A percentile compares a stretch with the other conserved stretches of the same genome.
Evolutionary conservation across 1,140 invertebrate genomes (phyloP).

Genomic region (Yoshiicerus persimilis): DNA sequence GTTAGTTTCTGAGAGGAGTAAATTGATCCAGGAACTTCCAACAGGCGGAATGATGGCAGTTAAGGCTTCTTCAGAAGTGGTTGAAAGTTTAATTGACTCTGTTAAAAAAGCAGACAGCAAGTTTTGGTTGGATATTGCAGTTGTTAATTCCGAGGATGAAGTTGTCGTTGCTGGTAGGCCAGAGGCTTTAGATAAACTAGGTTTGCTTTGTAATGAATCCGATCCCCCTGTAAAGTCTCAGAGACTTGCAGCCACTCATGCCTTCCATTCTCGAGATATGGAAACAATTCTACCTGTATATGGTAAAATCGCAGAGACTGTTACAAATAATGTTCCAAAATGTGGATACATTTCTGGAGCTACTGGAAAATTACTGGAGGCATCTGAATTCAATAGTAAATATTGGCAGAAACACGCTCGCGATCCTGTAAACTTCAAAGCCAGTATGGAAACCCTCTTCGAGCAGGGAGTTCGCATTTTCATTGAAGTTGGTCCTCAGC

Average conservation of each 20-base stretch:
- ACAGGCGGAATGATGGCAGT: constrained; percentile 37
- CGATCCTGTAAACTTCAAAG: constrained; percentile 23
- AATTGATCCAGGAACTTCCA: not conserved
- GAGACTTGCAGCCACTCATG: constrained; percentile 14
- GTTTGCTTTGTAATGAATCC: not conserved
- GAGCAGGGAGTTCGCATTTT: not conserved
- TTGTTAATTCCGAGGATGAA: constrained; percentile 24
- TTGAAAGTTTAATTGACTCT: not conserved
- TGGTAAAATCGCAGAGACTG: not conserved
- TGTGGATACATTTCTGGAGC: constrained; percentile 14
- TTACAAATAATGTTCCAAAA: not conserved
- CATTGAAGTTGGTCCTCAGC: constrained; percentile 34
- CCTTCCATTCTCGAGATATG: constrained; percentile 35
- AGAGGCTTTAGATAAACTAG: not conserved
- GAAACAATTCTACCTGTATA: constrained; percentile 16
- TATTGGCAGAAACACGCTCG: constrained; percentile 31
- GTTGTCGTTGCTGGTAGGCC: constrained; percentile 14
- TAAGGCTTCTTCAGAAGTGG: not conserved
- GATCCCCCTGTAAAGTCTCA: not conserved
- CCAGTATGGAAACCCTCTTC: not conserved
- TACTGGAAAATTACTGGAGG: not conserved
- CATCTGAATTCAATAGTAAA: not conserved
- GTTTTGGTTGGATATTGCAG: constrained; percentile 18
- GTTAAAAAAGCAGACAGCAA: not conserved
- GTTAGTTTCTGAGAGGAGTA: constrained; percentile 27